Conservation (phyloP, 2,797 vertebrate species). For the Mus caroli region DNA sequence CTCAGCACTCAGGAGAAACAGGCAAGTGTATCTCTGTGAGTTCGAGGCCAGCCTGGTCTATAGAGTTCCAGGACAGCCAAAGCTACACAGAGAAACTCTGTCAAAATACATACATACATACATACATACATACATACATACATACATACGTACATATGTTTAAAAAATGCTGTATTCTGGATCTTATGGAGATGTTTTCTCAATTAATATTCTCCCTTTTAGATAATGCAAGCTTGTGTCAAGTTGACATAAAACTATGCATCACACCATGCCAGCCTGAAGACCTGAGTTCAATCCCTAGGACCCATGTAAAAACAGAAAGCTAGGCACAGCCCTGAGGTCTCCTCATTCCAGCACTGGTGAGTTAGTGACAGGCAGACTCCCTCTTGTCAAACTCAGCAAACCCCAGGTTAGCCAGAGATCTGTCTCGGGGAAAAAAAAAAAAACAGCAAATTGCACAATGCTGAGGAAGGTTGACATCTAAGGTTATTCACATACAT, state of each 20-base stretch:
- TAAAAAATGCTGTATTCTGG: background rate
- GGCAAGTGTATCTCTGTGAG: background rate
- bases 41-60: background rate
- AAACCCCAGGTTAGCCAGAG: background rate
- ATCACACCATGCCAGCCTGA: background rate
- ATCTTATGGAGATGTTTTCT: background rate
- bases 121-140: background rate
- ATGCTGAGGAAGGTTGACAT: background rate
- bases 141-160: background rate
- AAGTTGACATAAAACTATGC: background rate
- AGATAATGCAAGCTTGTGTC: background rate
- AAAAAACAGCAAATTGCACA: background rate
- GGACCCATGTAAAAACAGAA: background rate
- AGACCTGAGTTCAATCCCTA: background rate
- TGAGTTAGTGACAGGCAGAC: background rate
- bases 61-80: background rate
- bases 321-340: no score
- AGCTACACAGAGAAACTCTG: background rate
- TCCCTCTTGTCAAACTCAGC: background rate
- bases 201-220: background rate
- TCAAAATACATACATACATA: background rate
- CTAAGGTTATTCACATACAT: background rate
- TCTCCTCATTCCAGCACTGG: background rate
- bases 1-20: no score
- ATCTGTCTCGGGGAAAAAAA: no score